Base-by-base conservation (phyloP, 2,113 vertebrate genomes). In the Tragulus kanchil region DNA sequence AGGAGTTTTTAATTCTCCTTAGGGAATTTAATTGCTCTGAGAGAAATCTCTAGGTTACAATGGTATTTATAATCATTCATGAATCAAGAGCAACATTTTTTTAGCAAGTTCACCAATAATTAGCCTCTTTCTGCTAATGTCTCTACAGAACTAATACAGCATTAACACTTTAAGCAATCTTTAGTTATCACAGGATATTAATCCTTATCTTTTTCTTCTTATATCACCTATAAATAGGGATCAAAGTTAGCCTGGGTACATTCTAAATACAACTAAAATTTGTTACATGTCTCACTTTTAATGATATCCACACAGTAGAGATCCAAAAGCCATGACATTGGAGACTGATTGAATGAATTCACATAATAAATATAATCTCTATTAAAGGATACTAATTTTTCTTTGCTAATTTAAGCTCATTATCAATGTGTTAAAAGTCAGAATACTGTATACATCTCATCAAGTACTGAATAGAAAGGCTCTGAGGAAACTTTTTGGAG, bases 231-330 rank as follows among this genome's bases (percentile, higher is more conserved):
- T 2, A 6, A 87, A 45, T 62, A 19, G 23, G 15, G 19, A 77
- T 67, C 13, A 21, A 71, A 36, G n/a, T 56, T 67, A 78, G 1
- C 50, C 10, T 95, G 25, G 3, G 28, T n/a, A 1, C 8, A 65
- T 89, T 71, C 0, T 56, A 79, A 94, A 31, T 58, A 58, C n/a
- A 73, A 73, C 17, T 91, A 85, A 91, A 96, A 75, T 87, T 59
- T 59, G 87, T 62, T 9, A n/a, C 28, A 0, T 65, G 31, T 52
- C 45, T 81, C 11, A 58, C 5, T 65, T 75, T 15, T 81, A 85
- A 65, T 5, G 59, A n/a, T 81, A 65, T 78, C n/a, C 25, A 81
- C 48, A 85, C 6, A 82, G 6, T 48, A 59, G 59, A 85, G 1
- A 56, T 64, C 58, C 3, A 52, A 88, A 89, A 8, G 9, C 2